Percentiles rank a stretch among this genome's conserved stretches.
These are phyloP conservation scores for Gymnosoma rotundatum DNA, from an alignment of 2,888 invertebrate genomes.

Conservation along the genomic window DNA sequence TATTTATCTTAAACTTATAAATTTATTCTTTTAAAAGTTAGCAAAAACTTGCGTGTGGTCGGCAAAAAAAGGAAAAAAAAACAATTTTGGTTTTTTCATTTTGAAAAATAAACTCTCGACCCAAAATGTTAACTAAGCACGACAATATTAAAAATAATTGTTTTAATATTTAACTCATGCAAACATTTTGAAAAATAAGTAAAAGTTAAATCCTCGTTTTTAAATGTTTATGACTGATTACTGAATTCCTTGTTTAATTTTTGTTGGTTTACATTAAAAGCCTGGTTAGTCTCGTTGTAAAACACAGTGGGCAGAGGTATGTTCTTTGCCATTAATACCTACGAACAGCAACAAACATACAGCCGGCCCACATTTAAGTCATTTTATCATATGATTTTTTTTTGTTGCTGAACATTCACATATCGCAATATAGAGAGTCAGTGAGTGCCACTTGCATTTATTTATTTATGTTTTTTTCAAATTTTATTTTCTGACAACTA, in stretches of 20 bases:
- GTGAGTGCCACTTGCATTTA: constrained; percentile 32
- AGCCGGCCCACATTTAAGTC: constrained; percentile 24
- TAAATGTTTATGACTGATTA: constrained; percentile 22
- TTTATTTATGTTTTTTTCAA: constrained; percentile 15
- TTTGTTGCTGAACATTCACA: neutral
- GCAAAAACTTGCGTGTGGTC: too few species aligned
- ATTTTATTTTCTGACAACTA: constrained; percentile 43
- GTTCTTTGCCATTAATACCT: constrained; percentile 2
- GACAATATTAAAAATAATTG: too few species aligned
- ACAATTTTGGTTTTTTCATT: too few species aligned
- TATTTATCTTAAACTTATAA: too few species aligned
- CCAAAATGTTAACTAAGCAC: too few species aligned
- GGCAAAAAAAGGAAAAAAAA: too few species aligned
- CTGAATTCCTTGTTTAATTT: constrained; percentile 4
- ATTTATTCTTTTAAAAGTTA: too few species aligned
- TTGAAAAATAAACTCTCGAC: too few species aligned
- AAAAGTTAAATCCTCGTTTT: constrained; percentile 25
- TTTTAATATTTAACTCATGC: neutral
- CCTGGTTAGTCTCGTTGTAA: neutral
- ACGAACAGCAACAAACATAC: neutral
- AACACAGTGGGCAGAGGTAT: neutral
- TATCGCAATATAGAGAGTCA: constrained; percentile 23
- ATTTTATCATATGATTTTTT: constrained; percentile 30
- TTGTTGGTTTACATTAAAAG: constrained; percentile 9
- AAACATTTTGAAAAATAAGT: constrained; percentile 2